Base-by-base conservation (phyloP, 2,797 vertebrate genomes). In the Poecilia picta region DNA sequence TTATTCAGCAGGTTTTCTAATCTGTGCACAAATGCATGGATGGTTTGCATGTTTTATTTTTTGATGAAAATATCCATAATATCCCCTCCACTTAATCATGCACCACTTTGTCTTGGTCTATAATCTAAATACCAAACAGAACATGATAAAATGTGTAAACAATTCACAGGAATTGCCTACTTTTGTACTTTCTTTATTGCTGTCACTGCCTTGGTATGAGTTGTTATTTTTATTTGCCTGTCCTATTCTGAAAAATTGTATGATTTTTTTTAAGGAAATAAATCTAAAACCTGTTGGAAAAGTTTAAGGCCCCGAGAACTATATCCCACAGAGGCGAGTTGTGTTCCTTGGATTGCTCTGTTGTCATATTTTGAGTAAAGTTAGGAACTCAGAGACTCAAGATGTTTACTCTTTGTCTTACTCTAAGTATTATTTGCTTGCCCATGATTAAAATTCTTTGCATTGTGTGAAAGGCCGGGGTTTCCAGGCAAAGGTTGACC, bases 381-480 rank as follows among this genome's bases (percentile, higher is more conserved):
- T 41, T 43, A 43, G 5, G 20, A 20, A 20, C 16, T 64, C 5
- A 23, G 18, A 39, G 16, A 66, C 66, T 70, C 11, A n/a, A 43
- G 23, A 45, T 16, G 5, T n/a, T 43, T n/a, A n/a, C 8, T 70
- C 39, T 70, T 70, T 7, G 33, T 33, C 33, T 33, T 33, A 33
- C 33, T 33, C 33, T 33, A 33, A 33, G 33, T 33, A 33, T 33
- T 55, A 49, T 80, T 68, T 41, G 59, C 3, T 71, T 81, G 72
- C 74, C 10, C 43, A n/a, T 23, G 72, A 91, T 86, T 84, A 18
- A 81, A 84, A 78, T 77, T 33, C 76, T 53, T 75, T 75, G 84
- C 59, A 75, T 77, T 64, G 77, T 53, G 33, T 64, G 51, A 77
- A 89, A 71, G 75, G 18, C 46, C 51, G 20, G 57, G 71, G 36